Evolutionary conservation across 2,113 vertebrate genomes (phyloP).

Genomic region (Pholis gunnellus): DNA sequence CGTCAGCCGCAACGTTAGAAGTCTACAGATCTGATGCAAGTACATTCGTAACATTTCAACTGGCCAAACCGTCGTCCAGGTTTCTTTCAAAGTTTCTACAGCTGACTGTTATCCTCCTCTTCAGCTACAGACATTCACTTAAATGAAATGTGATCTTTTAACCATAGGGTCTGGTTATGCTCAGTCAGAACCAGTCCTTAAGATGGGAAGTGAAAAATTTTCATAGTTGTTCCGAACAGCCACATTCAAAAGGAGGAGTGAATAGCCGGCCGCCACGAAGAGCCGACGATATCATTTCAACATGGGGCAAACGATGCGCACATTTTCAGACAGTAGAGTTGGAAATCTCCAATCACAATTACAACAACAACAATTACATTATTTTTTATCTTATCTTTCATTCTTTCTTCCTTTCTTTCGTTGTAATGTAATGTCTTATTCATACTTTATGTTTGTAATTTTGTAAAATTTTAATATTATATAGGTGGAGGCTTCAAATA

Average conservation of each 20-base stretch:
- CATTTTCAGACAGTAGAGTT: background rate
- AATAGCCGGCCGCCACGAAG: background rate
- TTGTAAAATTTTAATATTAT: too few relatives aligned
- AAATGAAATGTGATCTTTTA: background rate
- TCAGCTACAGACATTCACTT: background rate
- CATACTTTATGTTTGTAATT: too few relatives aligned
- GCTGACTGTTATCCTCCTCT: background rate
- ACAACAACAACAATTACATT: too few relatives aligned
- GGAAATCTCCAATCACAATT: background rate
- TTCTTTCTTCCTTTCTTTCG: too few relatives aligned
- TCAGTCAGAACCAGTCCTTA: background rate
- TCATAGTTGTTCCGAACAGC: background rate
- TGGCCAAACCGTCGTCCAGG: slow-evolving; percentile 29
- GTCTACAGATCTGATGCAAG: slow-evolving; percentile 45
- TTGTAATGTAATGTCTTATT: too few relatives aligned
- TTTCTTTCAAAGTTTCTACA: slow-evolving; percentile 4
- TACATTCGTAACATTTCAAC: slow-evolving; percentile 34
- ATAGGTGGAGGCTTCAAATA: too few relatives aligned
- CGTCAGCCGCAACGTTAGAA: slow-evolving; percentile 12
- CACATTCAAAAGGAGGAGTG: background rate
- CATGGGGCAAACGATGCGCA: background rate
- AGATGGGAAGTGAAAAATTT: background rate
- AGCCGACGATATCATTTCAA: background rate
- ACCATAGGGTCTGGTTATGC: too few relatives aligned
- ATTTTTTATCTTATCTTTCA: too few relatives aligned